A percentile compares a stretch with the other conserved stretches of the same genome.
Conservation (phyloP, 2,797 vertebrate genomes). For the Mus spretus region DNA sequence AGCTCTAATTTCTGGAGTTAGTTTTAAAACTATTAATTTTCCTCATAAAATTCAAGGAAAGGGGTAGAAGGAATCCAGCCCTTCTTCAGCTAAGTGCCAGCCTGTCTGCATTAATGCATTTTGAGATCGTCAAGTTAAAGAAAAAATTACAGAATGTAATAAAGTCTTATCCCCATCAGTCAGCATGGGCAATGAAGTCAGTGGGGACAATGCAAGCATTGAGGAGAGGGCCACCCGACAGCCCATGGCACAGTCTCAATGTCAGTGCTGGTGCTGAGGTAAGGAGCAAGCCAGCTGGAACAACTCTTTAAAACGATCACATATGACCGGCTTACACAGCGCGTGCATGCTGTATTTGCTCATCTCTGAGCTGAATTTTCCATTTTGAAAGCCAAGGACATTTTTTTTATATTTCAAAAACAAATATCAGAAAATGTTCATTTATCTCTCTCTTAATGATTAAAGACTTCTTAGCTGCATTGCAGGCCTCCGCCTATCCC, state of each 20-base stretch:
- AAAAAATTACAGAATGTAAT: conserved; percentile 67
- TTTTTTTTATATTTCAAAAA: conserved; percentile 65
- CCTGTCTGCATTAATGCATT: neutral
- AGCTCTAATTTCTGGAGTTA: neutral
- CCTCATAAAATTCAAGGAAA: conserved; percentile 52
- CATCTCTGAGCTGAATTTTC: conserved; percentile 78
- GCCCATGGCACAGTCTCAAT: conserved; percentile 10
- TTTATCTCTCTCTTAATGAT: conserved; percentile 23
- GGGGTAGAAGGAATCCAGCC: conserved; percentile 2
- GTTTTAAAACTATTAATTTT: conserved; percentile 35
- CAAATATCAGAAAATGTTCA: conserved; percentile 52
- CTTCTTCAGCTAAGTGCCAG: conserved; percentile 23
- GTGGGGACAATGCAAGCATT: conserved; percentile 73
- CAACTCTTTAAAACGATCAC: conserved; percentile 79
- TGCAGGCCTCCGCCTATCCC: neutral
- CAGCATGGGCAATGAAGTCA: conserved; percentile 72
- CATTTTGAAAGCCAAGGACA: conserved; percentile 68
- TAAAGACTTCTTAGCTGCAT: neutral
- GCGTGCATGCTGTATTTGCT: conserved; percentile 18
- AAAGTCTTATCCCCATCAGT: conserved; percentile 39
- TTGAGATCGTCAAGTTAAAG: conserved; percentile 61
- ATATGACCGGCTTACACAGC: conserved; percentile 61
- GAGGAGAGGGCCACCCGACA: conserved; percentile 41
- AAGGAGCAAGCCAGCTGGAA: conserved; percentile 77
- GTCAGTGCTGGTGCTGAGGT: conserved; percentile 63